These are phyloP conservation scores for Dryobotodes eremita DNA, from an alignment of 2,888 invertebrate species.

Conservation along the genomic window DNA sequence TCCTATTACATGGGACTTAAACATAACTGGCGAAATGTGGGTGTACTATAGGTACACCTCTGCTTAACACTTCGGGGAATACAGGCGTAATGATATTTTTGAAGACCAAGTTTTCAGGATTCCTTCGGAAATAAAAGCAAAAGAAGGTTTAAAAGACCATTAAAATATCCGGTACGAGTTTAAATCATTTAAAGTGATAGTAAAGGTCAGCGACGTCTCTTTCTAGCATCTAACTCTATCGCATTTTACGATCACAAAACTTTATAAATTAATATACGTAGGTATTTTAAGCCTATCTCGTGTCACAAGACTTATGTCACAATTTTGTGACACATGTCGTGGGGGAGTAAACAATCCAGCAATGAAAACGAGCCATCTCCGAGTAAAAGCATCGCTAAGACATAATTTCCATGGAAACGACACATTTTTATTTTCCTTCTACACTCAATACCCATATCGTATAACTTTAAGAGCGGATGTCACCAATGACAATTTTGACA, in stretches of 20 bases:
- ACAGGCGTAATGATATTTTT: background rate
- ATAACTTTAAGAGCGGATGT: slow-evolving; percentile 20
- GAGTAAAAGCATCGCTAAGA: slow-evolving; percentile 11
- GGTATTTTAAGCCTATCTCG: background rate
- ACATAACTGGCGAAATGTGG: no score
- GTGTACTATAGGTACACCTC: no score
- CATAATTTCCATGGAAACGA: slow-evolving; percentile 23
- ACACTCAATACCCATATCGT: slow-evolving; percentile 30
- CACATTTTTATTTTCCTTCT: slow-evolving; percentile 28
- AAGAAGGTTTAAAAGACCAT: background rate
- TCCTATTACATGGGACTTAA: no score
- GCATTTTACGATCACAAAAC: background rate
- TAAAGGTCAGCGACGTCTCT: background rate
- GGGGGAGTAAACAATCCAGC: background rate
- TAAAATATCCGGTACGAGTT: no score
- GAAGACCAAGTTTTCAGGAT: background rate
- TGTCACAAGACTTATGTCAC: background rate
- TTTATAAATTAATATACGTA: background rate
- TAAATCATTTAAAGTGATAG: background rate
- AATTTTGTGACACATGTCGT: background rate
- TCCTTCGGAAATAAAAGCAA: background rate
- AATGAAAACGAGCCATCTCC: background rate
- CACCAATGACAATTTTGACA: no score
- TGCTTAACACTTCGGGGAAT: no score
- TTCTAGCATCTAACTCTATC: background rate